phyloP scores from a whole-genome alignment of 2,888 invertebrate genomes.

The Ceriagrion tenellum region DNA sequence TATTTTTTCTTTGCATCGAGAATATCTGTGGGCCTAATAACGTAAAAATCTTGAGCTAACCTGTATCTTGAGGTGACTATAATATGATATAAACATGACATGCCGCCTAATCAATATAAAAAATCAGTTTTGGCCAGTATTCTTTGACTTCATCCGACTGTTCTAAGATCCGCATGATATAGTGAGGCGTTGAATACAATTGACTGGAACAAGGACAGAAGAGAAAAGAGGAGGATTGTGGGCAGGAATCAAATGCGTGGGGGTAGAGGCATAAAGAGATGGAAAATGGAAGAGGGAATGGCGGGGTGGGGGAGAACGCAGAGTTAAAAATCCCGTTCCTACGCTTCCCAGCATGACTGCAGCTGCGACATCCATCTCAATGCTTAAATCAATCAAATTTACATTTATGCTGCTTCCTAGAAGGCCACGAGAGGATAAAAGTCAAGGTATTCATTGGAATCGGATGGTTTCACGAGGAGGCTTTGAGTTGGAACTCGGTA shows the following conservation, averaged over 20 bases:
- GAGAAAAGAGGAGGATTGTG: neutral
- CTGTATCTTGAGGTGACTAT: no score
- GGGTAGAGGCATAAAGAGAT: no score
- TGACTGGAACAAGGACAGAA: neutral
- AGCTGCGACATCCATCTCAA: slow-evolving; percentile 35
- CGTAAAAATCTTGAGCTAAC: no score
- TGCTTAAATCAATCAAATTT: slow-evolving; percentile 40
- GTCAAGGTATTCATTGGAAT: neutral
- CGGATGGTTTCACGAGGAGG: neutral
- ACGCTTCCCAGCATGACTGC: neutral
- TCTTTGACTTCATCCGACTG: no score
- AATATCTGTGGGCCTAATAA: no score
- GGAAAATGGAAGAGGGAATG: no score
- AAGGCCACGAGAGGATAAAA: neutral
- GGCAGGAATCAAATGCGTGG: neutral
- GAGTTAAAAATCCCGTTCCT: neutral
- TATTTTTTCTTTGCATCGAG: no score
- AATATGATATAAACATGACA: no score
- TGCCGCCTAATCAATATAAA: no score
- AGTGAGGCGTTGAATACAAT: neutral
- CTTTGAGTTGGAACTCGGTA: neutral
- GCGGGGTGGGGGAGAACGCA: neutral
- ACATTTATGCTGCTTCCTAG: neutral
- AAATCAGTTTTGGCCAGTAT: no score
- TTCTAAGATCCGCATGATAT: no score